Percentiles rank a stretch among this genome's conserved stretches.
Conservation (phyloP, 1,140 invertebrate species). For the Condylostylus longicornis region DNA sequence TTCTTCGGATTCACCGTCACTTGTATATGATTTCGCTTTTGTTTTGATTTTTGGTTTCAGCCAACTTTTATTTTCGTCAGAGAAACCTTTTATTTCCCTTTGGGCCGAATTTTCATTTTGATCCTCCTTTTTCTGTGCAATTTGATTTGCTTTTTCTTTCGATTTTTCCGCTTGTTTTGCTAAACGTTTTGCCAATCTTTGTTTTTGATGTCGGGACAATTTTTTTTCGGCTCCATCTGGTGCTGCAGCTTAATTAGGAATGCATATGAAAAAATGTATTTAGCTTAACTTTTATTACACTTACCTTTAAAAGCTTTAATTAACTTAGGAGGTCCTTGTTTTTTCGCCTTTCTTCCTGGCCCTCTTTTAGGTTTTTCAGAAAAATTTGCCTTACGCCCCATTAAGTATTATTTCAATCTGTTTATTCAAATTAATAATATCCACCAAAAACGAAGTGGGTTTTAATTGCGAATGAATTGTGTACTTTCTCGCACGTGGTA, state of each 20-base stretch:
- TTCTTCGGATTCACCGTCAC: slow-evolving; percentile 7
- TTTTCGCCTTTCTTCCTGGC: slow-evolving; percentile 67
- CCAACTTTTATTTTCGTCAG: slow-evolving; percentile 55
- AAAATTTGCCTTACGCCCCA: slow-evolving; percentile 81
- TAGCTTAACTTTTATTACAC: slow-evolving; percentile 2
- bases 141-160: slow-evolving; percentile 5
- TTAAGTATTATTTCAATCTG: slow-evolving; percentile 26
- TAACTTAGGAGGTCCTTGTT: slow-evolving; percentile 64
- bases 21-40: slow-evolving; percentile 6
- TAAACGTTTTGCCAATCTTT: slow-evolving; percentile 43
- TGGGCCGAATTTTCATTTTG: slow-evolving; percentile 4
- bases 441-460: too few species aligned
- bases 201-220: slow-evolving; percentile 51
- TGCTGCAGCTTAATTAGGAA: slow-evolving; percentile 11
- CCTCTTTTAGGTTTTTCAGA: slow-evolving; percentile 57
- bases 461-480: too few species aligned
- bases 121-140: slow-evolving; percentile 11
- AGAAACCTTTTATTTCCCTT: slow-evolving; percentile 34
- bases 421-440: too few species aligned
- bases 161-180: slow-evolving; percentile 33
- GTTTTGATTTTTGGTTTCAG: slow-evolving; percentile 42
- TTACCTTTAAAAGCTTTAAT: slow-evolving; percentile 35
- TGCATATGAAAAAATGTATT: background rate
- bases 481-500: too few species aligned
- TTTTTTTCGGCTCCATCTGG: slow-evolving; percentile 35